Base-by-base conservation (phyloP, 2,888 invertebrate genomes). In the Aphidoletes aphidimyza region DNA sequence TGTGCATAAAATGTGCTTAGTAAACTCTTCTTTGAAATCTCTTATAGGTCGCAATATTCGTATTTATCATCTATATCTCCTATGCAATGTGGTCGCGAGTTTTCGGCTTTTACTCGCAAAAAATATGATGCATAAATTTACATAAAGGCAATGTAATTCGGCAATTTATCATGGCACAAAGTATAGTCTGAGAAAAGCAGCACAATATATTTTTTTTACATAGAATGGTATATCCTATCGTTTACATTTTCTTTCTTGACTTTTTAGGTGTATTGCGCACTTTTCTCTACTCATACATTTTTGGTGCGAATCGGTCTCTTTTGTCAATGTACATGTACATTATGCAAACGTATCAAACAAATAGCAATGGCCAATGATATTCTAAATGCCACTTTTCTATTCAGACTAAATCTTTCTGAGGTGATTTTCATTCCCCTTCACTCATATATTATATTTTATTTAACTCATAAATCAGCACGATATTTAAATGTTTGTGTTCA, bases 121-220 rank as follows among this genome's bases (percentile, higher is more conserved):
- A 69, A 69, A 30, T 30, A 69, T 69, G 69, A 69, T 30, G 30
- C 22, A 54, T 34, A 69, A 26, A 69, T 69, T 69, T 69, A 69
- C 69, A 69, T 69, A 69, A 69, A 69, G 30, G 69, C 69, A 69
- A 69, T 69, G 69, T 69, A 26, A 69, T 69, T 69, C n/a, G 69
- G 34, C 69, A 69, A 69, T 69, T 69, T 69, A 30, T 69, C 69
- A 69, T 30, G 69, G 30, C 14, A 14, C 30, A 69, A 69, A 69
- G 30, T 69, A 69, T 69, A 30, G 26, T 26, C 26, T 69, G 30
- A 69, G 69, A 69, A 26, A 69, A 69, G 30, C 69, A 14, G 14
- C 42, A 42, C 14, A n/a, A n/a, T n/a, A n/a, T n/a, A n/a, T n/a
- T n/a, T n/a, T n/a, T n/a, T n/a, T n/a, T n/a, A n/a, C n/a, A n/a